A percentile compares a stretch with the other conserved stretches of the same genome.
Conservation (phyloP, 2,113 vertebrate genomes). For the Cheilinus undulatus region DNA sequence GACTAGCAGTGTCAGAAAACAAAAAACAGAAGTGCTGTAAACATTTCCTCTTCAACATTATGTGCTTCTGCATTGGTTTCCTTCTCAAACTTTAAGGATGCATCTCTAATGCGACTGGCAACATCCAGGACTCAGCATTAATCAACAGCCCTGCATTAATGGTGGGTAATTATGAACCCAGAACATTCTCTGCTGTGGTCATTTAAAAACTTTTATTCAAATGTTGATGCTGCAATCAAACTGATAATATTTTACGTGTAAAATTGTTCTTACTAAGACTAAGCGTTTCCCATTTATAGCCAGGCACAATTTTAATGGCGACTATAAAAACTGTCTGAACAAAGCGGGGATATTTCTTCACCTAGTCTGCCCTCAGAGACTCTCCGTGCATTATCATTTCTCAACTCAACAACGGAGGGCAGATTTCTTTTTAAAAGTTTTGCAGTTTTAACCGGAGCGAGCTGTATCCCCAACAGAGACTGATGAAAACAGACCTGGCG, state of each 20-base stretch:
- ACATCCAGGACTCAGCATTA: no score
- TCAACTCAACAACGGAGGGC: conserved; percentile 1
- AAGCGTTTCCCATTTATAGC: neutral
- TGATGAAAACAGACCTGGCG: conserved; percentile 28
- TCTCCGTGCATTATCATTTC: conserved; percentile 17
- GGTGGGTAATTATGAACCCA: no score
- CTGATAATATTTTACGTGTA: neutral
- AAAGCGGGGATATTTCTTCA: neutral
- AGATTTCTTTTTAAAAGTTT: conserved; percentile 3
- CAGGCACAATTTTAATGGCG: neutral
- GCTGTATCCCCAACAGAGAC: neutral
- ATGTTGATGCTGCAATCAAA: no score
- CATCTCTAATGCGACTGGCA: no score
- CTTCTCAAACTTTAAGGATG: no score
- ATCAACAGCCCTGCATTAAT: no score
- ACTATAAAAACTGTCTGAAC: neutral
- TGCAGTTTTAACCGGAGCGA: conserved; percentile 13
- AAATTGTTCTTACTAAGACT: neutral
- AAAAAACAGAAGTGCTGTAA: no score
- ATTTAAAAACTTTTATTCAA: no score
- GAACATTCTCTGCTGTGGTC: no score
- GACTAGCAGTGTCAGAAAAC: no score
- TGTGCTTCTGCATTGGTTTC: no score
- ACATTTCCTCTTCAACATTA: no score
- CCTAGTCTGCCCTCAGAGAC: neutral